Evolutionary conservation across 2,797 vertebrate species (phyloP), one percentile per base, ranked within the genome.

Genomic region (Phrynocephalus forsythii): DNA sequence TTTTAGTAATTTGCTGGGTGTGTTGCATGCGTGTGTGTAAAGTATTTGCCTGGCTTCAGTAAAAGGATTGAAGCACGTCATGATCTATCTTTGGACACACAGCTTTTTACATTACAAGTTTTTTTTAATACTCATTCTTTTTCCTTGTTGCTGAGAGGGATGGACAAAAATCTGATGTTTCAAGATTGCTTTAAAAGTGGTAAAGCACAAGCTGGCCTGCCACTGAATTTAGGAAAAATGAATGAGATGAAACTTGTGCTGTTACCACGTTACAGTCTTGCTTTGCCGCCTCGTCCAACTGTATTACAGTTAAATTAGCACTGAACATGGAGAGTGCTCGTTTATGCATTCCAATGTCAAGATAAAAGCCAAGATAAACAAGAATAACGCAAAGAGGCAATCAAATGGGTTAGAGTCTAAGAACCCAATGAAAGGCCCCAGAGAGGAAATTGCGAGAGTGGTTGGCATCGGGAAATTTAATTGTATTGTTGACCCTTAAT

Each of bases 321-420:
- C n/a, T 24, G 60, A 66, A 44, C 83, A 66, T 77, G 20, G 83
- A n/a, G 66, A 68, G 33, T 24, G 18, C 72, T 66, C 6, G 26
- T 85, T 78, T 52, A 66, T 44, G 67, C 22, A 69, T 85, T 79
- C 63, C 84, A 69, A 3, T 30, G 84, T 78, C 84, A 78, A 85
- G 66, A 79, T 71, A 56, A 84, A 63, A 18, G 84, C 68, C 84
- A 78, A 85, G 66, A 79, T 71, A 69, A 84, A 79, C 22, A 33
- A 69, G 30, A 86, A 78, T 56, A 69, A 79, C 79, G 48, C 52
- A 52, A 30, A 79, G 50, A 72, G 24, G 48, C 5, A 30, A 85
- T 68, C 38, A 85, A 11, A 68, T 50, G 60, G 63, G 24, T 76
- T 76, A 76, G 38, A 50, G 3, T 63, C 18, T 63, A 63, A 20